phyloP scores from a whole-genome alignment of 2,113 vertebrate genomes.

The Cichladusa arquata region DNA sequence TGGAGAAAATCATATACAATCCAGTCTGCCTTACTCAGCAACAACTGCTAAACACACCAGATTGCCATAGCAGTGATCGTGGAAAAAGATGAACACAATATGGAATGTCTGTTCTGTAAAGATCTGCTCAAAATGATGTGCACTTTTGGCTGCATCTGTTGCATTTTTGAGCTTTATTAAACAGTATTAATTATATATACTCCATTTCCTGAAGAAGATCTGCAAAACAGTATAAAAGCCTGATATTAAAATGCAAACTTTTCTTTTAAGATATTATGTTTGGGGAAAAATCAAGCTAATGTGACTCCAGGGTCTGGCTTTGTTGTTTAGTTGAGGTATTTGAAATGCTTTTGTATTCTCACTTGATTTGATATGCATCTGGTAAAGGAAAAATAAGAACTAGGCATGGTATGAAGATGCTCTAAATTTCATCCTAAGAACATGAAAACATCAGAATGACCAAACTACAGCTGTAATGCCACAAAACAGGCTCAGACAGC shows the following conservation, averaged over 20 bases:
- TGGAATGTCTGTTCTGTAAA: constrained; percentile 71
- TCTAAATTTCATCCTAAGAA: not conserved
- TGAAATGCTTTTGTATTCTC: not conserved
- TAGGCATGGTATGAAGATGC: not conserved
- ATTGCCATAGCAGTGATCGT: constrained; percentile 67
- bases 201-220: constrained; percentile 21
- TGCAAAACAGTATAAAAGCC: constrained; percentile 17
- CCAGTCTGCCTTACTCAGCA: constrained; percentile 71
- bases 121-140: constrained; percentile 70
- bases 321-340: not conserved
- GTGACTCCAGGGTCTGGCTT: not conserved
- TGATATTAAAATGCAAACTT: not conserved
- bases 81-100: constrained; percentile 73
- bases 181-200: constrained; percentile 66
- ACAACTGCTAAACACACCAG: constrained; percentile 68
- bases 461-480: not conserved
- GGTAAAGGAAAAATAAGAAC: not conserved
- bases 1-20: constrained; percentile 69
- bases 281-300: not conserved
- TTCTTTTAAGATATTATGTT: not conserved
- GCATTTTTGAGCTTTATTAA: constrained; percentile 70
- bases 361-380: not conserved
- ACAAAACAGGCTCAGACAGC: not conserved
- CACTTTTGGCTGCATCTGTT: constrained; percentile 72
- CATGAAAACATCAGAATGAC: not conserved